A percentile compares a stretch with the other conserved stretches of the same genome.
Evolutionary conservation across 2,113 vertebrate genomes (phyloP).

Genomic region (Isichthys henryi): DNA sequence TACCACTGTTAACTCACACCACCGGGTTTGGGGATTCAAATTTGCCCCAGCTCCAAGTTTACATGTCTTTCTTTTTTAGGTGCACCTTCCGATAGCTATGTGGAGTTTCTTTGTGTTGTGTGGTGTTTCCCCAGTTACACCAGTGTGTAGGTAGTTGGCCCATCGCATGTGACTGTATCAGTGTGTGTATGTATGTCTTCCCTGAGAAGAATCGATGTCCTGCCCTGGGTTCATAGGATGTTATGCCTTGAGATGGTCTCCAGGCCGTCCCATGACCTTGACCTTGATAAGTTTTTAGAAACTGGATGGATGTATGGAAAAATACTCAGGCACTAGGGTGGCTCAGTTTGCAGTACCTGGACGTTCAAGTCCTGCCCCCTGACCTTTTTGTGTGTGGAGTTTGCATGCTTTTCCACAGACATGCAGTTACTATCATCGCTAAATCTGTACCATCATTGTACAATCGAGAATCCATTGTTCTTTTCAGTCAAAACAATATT

Average conservation of each 20-base stretch:
- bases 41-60: not conserved
- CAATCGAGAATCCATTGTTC: not conserved
- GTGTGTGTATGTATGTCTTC: not conserved
- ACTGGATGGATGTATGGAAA: not conserved
- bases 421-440: not conserved
- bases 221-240: not conserved
- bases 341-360: not conserved
- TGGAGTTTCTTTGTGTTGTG: not conserved
- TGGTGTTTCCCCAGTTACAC: not conserved
- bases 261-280: not conserved
- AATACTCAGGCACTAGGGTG: not conserved
- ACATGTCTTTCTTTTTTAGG: not conserved
- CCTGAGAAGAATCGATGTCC: not conserved
- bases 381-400: not conserved
- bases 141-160: not conserved
- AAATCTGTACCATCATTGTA: not conserved
- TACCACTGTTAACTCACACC: not conserved
- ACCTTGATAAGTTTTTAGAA: not conserved
- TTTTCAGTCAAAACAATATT: not conserved
- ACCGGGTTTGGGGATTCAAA: not conserved
- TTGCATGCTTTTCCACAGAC: not conserved
- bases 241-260: not conserved
- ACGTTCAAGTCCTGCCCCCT: not conserved
- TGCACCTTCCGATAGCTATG: not conserved
- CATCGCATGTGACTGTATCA: not conserved